A percentile compares a stretch with the other conserved stretches of the same genome.
phyloP scores from a whole-genome alignment of 2,113 vertebrate genomes.

The Xerus inauris region DNA sequence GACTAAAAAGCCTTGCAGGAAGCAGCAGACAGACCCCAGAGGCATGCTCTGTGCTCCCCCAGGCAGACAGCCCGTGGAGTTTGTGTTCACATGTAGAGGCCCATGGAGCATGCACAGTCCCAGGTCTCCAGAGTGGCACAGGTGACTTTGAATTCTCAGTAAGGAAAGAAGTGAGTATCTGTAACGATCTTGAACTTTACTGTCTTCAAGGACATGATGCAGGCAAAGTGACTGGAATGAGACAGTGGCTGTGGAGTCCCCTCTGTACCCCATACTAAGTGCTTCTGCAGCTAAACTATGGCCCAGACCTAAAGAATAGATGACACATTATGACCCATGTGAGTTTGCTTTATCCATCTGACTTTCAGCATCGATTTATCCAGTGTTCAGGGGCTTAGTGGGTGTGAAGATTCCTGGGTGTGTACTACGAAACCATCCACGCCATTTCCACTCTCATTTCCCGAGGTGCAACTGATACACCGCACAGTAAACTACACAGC shows the following conservation, averaged over 20 bases:
- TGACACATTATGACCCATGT: fast-evolving
- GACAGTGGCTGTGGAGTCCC: fast-evolving
- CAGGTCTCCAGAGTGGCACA: fast-evolving
- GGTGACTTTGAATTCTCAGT: neutral
- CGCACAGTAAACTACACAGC: fast-evolving
- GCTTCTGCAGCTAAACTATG: neutral
- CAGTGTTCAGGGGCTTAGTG: neutral
- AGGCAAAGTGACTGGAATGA: neutral
- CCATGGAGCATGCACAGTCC: neutral
- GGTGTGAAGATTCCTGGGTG: neutral
- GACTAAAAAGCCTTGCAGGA: too few relatives aligned
- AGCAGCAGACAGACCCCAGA: neutral
- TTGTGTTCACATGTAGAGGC: neutral
- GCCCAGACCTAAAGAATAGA: neutral
- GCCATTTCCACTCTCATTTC: neutral
- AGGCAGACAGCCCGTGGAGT: neutral
- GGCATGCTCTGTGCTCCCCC: neutral
- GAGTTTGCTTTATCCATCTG: neutral
- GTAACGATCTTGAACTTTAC: neutral
- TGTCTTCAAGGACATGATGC: neutral
- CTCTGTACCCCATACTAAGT: neutral
- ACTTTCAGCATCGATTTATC: neutral
- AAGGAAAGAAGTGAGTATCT: neutral
- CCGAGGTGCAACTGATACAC: fast-evolving
- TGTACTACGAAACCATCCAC: neutral